phyloP scores from a whole-genome alignment of 2,113 vertebrate genomes.

The Thunnus maccoyii region DNA sequence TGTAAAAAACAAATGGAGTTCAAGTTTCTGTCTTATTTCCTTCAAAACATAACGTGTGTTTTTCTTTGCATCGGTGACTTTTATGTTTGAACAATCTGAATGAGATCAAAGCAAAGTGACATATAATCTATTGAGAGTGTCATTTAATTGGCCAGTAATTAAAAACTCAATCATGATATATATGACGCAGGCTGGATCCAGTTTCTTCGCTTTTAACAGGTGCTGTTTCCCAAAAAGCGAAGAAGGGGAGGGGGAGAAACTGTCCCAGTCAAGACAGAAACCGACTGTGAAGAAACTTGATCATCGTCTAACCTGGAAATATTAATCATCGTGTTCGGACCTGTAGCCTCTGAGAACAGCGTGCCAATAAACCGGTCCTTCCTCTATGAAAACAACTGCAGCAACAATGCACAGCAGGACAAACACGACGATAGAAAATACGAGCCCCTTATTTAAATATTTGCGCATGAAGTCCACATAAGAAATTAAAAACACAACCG shows the following conservation, averaged over 20 bases:
- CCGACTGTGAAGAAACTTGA: slow-evolving; percentile 53
- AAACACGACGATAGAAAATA: slow-evolving; percentile 28
- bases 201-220: neutral
- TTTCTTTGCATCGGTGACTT: neutral
- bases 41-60: neutral
- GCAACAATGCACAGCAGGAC: slow-evolving; percentile 48
- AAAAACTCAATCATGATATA: neutral
- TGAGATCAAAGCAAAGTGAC: neutral
- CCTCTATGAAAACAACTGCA: slow-evolving; percentile 52
- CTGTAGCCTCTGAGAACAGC: slow-evolving; percentile 72
- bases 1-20: slow-evolving; percentile 58
- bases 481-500: neutral
- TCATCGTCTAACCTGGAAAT: slow-evolving; percentile 50
- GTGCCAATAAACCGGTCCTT: slow-evolving; percentile 77
- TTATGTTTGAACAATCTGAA: neutral
- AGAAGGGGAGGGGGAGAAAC: neutral
- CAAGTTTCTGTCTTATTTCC: slow-evolving; percentile 46
- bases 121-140: neutral
- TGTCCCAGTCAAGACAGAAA: slow-evolving; percentile 18
- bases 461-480: neutral
- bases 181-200: neutral
- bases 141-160: neutral
- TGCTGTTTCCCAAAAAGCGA: neutral
- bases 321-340: slow-evolving; percentile 79
- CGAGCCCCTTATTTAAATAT: slow-evolving; percentile 40